Evolutionary conservation across 1,140 invertebrate genomes (phyloP).

Genomic region (Coelopa frigida): DNA sequence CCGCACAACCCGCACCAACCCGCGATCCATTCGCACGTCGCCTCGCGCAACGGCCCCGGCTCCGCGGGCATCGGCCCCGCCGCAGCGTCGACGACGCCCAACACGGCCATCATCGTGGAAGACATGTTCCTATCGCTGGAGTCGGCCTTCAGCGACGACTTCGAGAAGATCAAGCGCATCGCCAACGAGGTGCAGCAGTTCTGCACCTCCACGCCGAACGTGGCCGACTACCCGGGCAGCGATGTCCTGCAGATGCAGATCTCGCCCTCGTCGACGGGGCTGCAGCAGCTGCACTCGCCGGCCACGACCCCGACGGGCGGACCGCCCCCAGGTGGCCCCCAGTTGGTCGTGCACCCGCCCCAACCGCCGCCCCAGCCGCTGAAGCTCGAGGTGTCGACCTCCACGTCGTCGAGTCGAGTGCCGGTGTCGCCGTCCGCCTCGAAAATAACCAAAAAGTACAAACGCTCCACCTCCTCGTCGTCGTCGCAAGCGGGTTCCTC

Average conservation of each 20-base stretch:
- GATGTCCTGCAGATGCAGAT: conserved; percentile 40
- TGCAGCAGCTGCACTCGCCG: conserved; percentile 35
- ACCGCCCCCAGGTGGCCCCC: conserved; percentile 50
- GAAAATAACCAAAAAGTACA: conserved; percentile 48
- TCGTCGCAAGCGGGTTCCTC: conserved; percentile 23
- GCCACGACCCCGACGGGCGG: conserved; percentile 51
- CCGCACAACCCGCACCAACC: conserved; percentile 17
- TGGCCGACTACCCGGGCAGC: conserved; percentile 21
- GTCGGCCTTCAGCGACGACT: conserved; percentile 60
- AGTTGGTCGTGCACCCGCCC: conserved; percentile 17
- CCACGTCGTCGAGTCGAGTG: conserved; percentile 16
- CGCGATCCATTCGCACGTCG: conserved; percentile 32
- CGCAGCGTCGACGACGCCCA: conserved; percentile 55
- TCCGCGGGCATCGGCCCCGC: conserved; percentile 40
- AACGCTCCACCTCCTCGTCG: conserved; percentile 35
- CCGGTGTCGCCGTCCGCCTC: conserved; percentile 15
- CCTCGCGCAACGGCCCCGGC: conserved; percentile 44
- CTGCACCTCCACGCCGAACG: conserved; percentile 45
- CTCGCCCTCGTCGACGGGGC: conserved; percentile 42
- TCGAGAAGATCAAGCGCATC: conserved; percentile 66
- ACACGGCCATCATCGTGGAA: conserved; percentile 50
- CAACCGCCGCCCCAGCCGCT: conserved; percentile 37
- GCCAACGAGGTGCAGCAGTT: conserved; percentile 66
- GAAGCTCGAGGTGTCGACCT: conserved; percentile 38
- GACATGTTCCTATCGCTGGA: conserved; percentile 65